Conservation (phyloP, 2,797 vertebrate genomes). For the Macropodus opercularis region DNA sequence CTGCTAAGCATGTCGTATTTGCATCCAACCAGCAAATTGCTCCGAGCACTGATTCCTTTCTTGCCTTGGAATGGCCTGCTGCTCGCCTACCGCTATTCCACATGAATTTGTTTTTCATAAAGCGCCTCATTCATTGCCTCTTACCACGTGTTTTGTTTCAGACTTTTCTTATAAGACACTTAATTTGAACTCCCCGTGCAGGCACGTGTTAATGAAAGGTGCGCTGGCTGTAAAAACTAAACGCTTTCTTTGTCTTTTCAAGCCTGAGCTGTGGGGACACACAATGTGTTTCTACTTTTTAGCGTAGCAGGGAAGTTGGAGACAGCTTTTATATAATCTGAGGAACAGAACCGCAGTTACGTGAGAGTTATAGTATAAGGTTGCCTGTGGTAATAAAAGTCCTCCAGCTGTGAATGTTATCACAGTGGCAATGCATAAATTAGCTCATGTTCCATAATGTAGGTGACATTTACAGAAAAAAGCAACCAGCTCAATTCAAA, state of each 20-base stretch:
- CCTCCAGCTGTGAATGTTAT: slow-evolving; percentile 48
- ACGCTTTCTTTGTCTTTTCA: slow-evolving; percentile 51
- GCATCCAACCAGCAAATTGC: slow-evolving; percentile 46
- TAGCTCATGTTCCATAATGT: slow-evolving; percentile 25
- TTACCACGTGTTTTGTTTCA: slow-evolving; percentile 45
- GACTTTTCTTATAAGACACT: slow-evolving; percentile 36
- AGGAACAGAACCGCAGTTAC: slow-evolving; percentile 33
- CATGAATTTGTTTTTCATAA: slow-evolving; percentile 42
- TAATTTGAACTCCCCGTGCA: slow-evolving; percentile 59
- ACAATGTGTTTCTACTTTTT: slow-evolving; percentile 7
- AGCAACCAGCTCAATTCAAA: slow-evolving; percentile 7
- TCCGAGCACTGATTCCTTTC: slow-evolving; percentile 11
- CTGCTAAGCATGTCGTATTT: slow-evolving; percentile 40
- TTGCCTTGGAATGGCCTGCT: slow-evolving; percentile 38
- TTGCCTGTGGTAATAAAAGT: slow-evolving; percentile 27
- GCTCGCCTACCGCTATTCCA: slow-evolving; percentile 40
- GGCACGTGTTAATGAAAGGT: slow-evolving; percentile 61
- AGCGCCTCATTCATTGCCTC: slow-evolving; percentile 14
- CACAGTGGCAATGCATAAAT: slow-evolving; percentile 39
- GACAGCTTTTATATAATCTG: slow-evolving; percentile 23
- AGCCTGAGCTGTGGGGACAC: slow-evolving; percentile 48
- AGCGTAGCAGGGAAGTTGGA: slow-evolving; percentile 21
- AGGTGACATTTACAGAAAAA: slow-evolving; percentile 20
- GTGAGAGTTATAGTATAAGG: slow-evolving; percentile 28
- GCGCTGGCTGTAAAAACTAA: slow-evolving; percentile 50